phyloP scores from a whole-genome alignment of 2,113 vertebrate genomes.

The Pluvialis apricaria region DNA sequence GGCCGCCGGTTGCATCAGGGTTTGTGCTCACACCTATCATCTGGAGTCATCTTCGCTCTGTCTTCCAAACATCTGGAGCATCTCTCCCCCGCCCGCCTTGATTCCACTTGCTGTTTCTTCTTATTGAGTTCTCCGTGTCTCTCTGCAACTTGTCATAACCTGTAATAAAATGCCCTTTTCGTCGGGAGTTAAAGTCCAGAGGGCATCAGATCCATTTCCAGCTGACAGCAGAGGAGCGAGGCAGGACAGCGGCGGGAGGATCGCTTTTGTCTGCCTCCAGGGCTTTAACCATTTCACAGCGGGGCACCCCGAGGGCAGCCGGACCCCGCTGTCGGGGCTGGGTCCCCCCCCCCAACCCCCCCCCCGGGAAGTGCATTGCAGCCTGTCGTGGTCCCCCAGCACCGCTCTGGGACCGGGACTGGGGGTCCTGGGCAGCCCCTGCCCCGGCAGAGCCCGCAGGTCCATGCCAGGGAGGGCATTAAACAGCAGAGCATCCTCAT shows the following conservation, averaged over 20 bases:
- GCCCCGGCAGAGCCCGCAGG: accelerated
- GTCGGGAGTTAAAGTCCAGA: slow-evolving; percentile 70
- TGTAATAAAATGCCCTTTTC: slow-evolving; percentile 76
- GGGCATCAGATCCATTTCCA: slow-evolving; percentile 79
- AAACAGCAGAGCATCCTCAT: background rate
- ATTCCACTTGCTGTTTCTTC: slow-evolving; percentile 70
- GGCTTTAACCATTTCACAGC: slow-evolving; percentile 23
- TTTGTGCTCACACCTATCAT: slow-evolving; percentile 72
- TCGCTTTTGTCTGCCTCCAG: slow-evolving; percentile 6
- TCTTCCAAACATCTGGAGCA: slow-evolving; percentile 71
- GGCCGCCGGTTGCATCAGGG: slow-evolving; percentile 62
- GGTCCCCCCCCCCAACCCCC: background rate
- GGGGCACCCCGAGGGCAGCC: background rate
- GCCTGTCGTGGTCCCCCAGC: background rate
- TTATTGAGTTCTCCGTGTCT: slow-evolving; percentile 68
- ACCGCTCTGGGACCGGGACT: background rate
- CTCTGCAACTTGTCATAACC: slow-evolving; percentile 79
- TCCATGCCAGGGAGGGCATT: background rate
- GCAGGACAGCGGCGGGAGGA: slow-evolving; percentile 1
- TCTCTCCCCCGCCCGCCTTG: background rate
- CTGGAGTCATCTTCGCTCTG: slow-evolving; percentile 70
- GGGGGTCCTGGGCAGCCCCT: background rate
- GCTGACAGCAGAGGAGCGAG: slow-evolving; percentile 57
- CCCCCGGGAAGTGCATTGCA: accelerated
- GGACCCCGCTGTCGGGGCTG: no score